Conservation (phyloP, 2,113 vertebrate genomes). For the Hypanus sabinus region DNA sequence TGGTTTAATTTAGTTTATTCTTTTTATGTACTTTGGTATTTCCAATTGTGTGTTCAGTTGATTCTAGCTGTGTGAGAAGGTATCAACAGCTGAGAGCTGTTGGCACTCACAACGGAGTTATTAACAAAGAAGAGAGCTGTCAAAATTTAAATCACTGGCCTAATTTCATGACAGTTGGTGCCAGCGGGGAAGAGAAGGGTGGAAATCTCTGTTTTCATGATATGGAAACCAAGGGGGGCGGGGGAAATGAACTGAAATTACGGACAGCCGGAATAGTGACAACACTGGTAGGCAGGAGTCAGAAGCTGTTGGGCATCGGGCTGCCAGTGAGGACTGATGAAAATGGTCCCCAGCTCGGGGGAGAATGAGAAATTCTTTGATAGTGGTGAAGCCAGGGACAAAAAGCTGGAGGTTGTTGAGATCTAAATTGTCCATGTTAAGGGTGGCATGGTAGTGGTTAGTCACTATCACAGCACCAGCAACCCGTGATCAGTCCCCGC, state of each 20-base stretch:
- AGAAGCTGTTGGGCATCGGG: background rate
- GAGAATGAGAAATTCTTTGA: background rate
- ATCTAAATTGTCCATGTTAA: background rate
- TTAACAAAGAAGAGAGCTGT: constrained; percentile 31
- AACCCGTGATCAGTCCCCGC: too few relatives aligned
- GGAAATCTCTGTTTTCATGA: constrained; percentile 30
- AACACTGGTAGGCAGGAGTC: background rate
- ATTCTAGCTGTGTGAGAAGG: constrained; percentile 17
- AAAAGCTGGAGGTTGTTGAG: background rate
- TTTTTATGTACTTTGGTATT: background rate
- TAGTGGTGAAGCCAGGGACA: background rate
- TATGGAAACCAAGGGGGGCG: background rate
- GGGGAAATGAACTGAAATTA: background rate
- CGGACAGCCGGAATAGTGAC: background rate
- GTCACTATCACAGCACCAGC: too few relatives aligned
- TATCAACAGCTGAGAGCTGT: constrained; percentile 33
- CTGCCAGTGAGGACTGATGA: background rate
- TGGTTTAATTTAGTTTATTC: background rate
- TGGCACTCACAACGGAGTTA: constrained; percentile 28
- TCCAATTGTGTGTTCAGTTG: background rate
- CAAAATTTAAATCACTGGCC: constrained; percentile 30
- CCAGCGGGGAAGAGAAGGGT: constrained; percentile 20
- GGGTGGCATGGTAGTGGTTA: too few relatives aligned
- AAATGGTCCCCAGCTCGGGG: background rate
- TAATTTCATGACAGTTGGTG: constrained; percentile 34